phyloP scores from a whole-genome alignment of 1,140 invertebrate species.

The Aphelinus certus region DNA sequence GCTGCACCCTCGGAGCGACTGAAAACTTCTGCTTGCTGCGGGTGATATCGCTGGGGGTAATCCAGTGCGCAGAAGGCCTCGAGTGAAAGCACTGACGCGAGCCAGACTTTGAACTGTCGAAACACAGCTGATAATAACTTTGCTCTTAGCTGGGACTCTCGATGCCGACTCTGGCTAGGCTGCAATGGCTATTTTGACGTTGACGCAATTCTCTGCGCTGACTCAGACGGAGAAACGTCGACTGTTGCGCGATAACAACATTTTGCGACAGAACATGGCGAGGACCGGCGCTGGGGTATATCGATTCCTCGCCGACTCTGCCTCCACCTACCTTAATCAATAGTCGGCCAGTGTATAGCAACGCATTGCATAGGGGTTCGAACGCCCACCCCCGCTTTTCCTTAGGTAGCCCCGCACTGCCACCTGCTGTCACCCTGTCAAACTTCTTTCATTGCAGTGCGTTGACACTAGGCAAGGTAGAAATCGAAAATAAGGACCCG shows the following conservation, averaged over 20 bases:
- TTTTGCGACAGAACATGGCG: constrained; percentile 33
- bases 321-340: constrained; percentile 63
- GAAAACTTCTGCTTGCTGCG: no score
- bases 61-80: constrained; percentile 4
- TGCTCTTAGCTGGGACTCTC: no score
- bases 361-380: no score
- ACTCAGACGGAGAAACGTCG: no score
- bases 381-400: no score
- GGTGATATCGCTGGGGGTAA: no score
- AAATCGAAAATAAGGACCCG: background rate
- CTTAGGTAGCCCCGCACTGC: background rate
- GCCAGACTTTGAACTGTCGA: no score
- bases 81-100: background rate
- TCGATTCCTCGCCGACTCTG: constrained; percentile 61
- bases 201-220: no score
- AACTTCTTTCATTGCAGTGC: background rate
- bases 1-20: no score
- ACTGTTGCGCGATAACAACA: constrained; percentile 15
- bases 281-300: constrained; percentile 51
- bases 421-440: constrained; percentile 51
- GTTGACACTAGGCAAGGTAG: constrained; percentile 20
- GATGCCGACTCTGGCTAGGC: no score
- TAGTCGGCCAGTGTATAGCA: constrained; percentile 38
- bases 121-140: no score
- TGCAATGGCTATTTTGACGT: no score